Conservation (phyloP, 2,888 invertebrate genomes). For the Sinelater perroti region DNA sequence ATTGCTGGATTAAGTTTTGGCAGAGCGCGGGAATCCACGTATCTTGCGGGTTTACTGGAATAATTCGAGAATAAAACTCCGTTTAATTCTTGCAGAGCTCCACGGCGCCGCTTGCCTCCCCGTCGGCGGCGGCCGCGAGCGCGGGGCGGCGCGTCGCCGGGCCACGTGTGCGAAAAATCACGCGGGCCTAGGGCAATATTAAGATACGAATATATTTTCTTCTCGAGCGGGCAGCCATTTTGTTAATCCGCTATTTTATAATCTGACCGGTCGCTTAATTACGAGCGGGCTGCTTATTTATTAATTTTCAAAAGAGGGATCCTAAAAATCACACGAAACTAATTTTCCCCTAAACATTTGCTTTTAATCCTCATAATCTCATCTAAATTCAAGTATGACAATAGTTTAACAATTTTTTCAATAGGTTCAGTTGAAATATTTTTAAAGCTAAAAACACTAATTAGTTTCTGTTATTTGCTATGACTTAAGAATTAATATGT, state of each 20-base stretch:
- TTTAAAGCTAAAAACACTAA: too few relatives aligned
- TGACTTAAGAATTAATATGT: too few relatives aligned
- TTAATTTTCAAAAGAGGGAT: slow-evolving; percentile 17
- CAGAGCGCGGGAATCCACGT: slow-evolving; percentile 40
- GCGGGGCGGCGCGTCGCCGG: neutral
- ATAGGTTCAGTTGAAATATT: too few relatives aligned
- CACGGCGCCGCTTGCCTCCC: slow-evolving; percentile 36
- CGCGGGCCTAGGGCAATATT: slow-evolving; percentile 24
- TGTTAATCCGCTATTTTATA: slow-evolving; percentile 31
- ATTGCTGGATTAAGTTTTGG: slow-evolving; percentile 53
- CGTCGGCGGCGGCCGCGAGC: slow-evolving; percentile 17
- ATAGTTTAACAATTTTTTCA: too few relatives aligned
- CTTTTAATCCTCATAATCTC: neutral
- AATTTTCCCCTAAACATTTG: neutral
- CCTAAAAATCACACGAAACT: too few relatives aligned
- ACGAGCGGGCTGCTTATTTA: slow-evolving; percentile 24
- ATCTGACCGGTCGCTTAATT: slow-evolving; percentile 31
- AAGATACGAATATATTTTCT: slow-evolving; percentile 29
- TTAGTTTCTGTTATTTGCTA: too few relatives aligned
- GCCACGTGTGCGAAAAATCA: slow-evolving; percentile 33
- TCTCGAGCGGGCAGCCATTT: slow-evolving; percentile 26
- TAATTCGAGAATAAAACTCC: slow-evolving; percentile 39
- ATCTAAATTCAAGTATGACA: too few relatives aligned
- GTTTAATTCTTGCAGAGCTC: slow-evolving; percentile 36
- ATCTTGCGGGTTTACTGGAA: slow-evolving; percentile 40